phyloP scores from a whole-genome alignment of 1,140 invertebrate genomes.

The Drosophila repletoides region DNA sequence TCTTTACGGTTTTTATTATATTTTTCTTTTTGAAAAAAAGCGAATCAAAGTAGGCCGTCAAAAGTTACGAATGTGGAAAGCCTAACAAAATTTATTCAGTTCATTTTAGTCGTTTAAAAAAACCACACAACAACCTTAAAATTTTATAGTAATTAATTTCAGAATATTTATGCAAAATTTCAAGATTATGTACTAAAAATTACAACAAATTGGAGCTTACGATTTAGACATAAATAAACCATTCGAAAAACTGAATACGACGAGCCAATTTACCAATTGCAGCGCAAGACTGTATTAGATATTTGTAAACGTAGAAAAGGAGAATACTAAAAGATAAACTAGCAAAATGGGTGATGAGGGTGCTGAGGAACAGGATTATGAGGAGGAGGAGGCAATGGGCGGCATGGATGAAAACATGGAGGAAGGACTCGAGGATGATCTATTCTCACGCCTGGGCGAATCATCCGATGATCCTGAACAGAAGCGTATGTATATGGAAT shows the following conservation, averaged over 20 bases:
- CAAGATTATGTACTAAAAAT: constrained; percentile 38
- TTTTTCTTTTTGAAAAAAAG: too few relatives aligned
- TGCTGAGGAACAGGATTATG: constrained; percentile 52
- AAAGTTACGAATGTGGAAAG: not conserved
- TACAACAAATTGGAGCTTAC: constrained; percentile 9
- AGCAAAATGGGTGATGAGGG: constrained; percentile 47
- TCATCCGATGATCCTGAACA: constrained; percentile 75
- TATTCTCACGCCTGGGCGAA: constrained; percentile 65
- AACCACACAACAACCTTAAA: constrained; percentile 37
- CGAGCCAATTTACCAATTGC: too few relatives aligned
- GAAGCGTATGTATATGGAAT: constrained; percentile 72
- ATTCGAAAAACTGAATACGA: too few relatives aligned
- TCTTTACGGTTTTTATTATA: too few relatives aligned
- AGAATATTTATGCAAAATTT: constrained; percentile 49
- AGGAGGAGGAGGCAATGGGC: constrained; percentile 50
- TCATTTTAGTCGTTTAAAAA: constrained; percentile 59
- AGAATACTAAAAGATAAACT: not conserved
- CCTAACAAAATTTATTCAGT: constrained; percentile 30
- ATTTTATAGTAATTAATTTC: constrained; percentile 43
- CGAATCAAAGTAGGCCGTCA: not conserved
- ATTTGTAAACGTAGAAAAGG: not conserved
- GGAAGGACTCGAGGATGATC: constrained; percentile 56
- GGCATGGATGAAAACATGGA: constrained; percentile 50
- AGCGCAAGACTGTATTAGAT: not conserved
- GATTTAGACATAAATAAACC: constrained; percentile 9